A percentile compares a stretch with the other conserved stretches of the same genome.
phyloP scores from a whole-genome alignment of 2,888 invertebrate species.

The Agrochola litura region DNA sequence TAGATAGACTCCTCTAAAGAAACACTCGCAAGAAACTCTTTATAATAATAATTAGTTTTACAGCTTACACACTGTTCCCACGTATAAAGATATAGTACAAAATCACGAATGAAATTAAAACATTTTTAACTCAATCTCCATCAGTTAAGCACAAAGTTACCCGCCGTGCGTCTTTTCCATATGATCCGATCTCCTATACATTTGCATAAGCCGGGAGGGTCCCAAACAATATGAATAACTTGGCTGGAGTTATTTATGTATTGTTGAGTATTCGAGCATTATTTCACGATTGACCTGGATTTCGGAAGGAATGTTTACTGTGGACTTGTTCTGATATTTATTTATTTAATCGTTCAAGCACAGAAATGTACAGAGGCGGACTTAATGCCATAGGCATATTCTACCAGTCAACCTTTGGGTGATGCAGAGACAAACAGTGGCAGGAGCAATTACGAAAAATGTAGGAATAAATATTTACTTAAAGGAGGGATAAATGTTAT shows the following conservation, averaged over 20 bases:
- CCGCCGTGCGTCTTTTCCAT: constrained; percentile 46
- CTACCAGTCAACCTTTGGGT: too few relatives aligned
- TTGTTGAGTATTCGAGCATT: constrained; percentile 48
- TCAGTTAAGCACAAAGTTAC: constrained; percentile 9
- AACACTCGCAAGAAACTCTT: not conserved
- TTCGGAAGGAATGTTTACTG: constrained; percentile 54
- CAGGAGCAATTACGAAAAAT: not conserved
- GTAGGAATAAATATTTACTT: not conserved
- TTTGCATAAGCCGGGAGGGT: constrained; percentile 58
- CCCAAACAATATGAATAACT: constrained; percentile 63
- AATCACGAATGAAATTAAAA: constrained; percentile 18
- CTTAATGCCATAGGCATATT: too few relatives aligned
- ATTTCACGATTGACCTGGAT: constrained; percentile 58
- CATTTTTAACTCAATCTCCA: constrained; percentile 26
- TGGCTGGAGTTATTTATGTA: constrained; percentile 58
- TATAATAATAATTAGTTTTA: not conserved
- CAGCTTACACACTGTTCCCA: not conserved
- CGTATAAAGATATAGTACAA: not conserved
- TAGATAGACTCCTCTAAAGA: not conserved
- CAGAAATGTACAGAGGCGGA: too few relatives aligned
- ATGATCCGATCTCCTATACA: constrained; percentile 50
- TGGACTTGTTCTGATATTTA: constrained; percentile 25
- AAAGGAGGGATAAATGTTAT: constrained; percentile 5
- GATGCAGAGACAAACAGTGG: not conserved
- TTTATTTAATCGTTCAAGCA: not conserved